Evolutionary conservation across 2,888 invertebrate genomes (phyloP).

Genomic region (Drosophila fulvimacula): DNA sequence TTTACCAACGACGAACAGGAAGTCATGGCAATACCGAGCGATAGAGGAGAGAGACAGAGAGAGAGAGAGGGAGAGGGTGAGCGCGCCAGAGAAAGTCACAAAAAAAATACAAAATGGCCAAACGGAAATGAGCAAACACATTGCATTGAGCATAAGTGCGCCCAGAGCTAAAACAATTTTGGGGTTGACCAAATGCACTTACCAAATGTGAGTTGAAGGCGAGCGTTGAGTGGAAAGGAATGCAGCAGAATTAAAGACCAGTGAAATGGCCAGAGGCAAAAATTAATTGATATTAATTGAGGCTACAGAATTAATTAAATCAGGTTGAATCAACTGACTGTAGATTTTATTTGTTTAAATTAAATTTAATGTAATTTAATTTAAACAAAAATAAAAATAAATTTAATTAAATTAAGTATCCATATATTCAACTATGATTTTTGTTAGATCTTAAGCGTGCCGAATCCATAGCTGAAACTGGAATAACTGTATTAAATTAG

Average conservation of each 20-base stretch:
- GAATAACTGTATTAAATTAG: neutral
- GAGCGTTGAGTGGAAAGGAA: neutral
- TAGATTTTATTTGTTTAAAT: neutral
- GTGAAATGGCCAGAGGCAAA: neutral
- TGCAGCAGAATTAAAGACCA: neutral
- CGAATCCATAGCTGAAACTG: neutral
- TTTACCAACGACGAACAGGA: conserved; percentile 67
- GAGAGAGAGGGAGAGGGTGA: neutral
- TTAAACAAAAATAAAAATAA: too few relatives aligned
- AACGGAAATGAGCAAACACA: conserved; percentile 69
- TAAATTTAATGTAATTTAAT: too few relatives aligned
- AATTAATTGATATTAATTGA: neutral
- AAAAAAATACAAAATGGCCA: conserved; percentile 23
- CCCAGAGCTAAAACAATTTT: conserved; percentile 38
- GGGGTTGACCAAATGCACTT: conserved; percentile 27
- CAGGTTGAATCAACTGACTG: neutral
- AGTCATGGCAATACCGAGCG: conserved; percentile 22
- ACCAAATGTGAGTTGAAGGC: conserved; percentile 6
- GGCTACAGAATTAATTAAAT: too few relatives aligned
- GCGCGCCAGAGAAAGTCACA: neutral
- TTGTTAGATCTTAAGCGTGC: too few relatives aligned
- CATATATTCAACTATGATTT: too few relatives aligned
- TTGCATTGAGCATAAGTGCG: conserved; percentile 50
- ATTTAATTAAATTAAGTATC: too few relatives aligned
- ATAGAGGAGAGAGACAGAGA: neutral